Percentiles rank a stretch among this genome's conserved stretches.
These are phyloP conservation scores for Eremophila alpestris DNA, from an alignment of 2,797 vertebrate genomes.

Conservation along the genomic window DNA sequence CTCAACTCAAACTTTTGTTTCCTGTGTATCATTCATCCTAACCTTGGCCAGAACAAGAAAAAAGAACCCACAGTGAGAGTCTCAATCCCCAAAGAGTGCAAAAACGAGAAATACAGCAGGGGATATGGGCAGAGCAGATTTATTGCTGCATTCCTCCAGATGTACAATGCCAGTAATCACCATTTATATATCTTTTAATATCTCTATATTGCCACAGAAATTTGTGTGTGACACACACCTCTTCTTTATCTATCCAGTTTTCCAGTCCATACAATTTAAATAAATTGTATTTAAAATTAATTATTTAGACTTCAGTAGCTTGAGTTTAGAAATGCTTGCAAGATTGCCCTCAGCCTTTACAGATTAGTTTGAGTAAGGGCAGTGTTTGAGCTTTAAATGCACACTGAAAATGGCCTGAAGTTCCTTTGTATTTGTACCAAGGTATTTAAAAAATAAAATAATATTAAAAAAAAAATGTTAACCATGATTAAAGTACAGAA, in stretches of 20 bases:
- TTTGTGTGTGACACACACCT: not conserved
- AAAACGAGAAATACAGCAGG: not conserved
- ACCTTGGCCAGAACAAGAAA: too few species aligned
- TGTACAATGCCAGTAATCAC: not conserved
- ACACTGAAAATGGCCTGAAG: not conserved
- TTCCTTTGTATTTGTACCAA: not conserved
- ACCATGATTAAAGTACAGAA: not conserved
- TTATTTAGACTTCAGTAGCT: not conserved
- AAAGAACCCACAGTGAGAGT: too few species aligned
- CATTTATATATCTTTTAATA: not conserved
- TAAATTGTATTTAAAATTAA: not conserved
- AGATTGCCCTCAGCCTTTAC: not conserved
- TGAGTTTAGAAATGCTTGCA: not conserved
- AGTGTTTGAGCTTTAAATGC: not conserved
- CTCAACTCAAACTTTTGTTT: too few species aligned
- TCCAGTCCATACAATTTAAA: not conserved
- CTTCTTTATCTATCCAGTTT: not conserved
- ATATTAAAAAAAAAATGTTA: accelerated
- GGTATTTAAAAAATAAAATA: not conserved
- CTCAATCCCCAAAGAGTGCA: not conserved
- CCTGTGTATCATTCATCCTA: too few species aligned
- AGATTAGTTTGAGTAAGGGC: not conserved
- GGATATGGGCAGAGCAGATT: too few species aligned
- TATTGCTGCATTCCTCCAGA: not conserved
- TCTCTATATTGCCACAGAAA: not conserved